Evolutionary conservation across 2,888 invertebrate species (phyloP).

Genomic region (Thereva unica): DNA sequence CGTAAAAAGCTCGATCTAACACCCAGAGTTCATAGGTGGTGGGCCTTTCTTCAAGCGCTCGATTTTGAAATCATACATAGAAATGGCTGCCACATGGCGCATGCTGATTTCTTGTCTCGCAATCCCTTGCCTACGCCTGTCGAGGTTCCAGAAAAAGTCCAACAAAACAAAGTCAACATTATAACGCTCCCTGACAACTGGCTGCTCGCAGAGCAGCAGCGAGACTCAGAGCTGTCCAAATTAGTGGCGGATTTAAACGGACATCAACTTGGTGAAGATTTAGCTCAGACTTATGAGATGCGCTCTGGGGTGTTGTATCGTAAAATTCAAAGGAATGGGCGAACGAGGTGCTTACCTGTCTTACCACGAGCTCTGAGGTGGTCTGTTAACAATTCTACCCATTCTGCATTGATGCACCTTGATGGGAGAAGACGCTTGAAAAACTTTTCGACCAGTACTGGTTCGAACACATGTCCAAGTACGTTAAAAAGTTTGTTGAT

Average conservation of each 20-base stretch:
- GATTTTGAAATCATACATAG: slow-evolving; percentile 11
- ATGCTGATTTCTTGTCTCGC: slow-evolving; percentile 12
- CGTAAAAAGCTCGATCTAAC: slow-evolving; percentile 43
- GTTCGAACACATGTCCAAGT: slow-evolving; percentile 52
- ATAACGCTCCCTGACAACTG: not conserved
- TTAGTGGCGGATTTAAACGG: no score
- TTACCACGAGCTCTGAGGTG: no score
- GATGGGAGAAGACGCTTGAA: slow-evolving; percentile 43
- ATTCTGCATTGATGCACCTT: slow-evolving; percentile 30
- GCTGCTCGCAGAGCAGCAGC: slow-evolving; percentile 2
- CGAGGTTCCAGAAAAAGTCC: not conserved
- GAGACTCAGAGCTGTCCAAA: not conserved
- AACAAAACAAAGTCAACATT: not conserved
- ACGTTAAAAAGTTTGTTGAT: slow-evolving; percentile 50
- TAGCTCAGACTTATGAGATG: no score
- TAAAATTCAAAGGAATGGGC: no score
- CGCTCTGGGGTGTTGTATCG: no score
- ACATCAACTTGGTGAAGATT: not conserved
- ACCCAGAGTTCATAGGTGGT: slow-evolving; percentile 28
- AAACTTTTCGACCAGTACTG: slow-evolving; percentile 50
- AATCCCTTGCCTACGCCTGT: not conserved
- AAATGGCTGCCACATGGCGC: slow-evolving; percentile 5
- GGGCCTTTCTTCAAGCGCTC: slow-evolving; percentile 22
- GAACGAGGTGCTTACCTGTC: no score
- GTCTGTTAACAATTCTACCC: no score